Conservation (phyloP, 1,140 invertebrate species). For the Drosophila guanche region DNA sequence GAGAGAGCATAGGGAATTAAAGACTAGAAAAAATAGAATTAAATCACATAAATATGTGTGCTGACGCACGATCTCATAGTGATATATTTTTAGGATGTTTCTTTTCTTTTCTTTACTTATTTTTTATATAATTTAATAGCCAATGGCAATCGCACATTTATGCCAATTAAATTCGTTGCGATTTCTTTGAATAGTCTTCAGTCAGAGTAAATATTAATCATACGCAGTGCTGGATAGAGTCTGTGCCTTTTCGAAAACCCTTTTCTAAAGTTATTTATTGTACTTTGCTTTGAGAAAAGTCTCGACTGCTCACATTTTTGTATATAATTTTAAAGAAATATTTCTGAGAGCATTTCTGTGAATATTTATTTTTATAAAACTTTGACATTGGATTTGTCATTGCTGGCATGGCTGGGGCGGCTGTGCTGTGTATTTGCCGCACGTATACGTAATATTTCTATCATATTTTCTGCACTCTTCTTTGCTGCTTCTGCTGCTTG, state of each 20-base stretch:
- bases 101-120: background rate
- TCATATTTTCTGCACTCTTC: constrained; percentile 29
- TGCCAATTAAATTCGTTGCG: constrained; percentile 64
- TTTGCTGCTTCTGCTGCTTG: constrained; percentile 3
- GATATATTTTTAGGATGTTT: constrained; percentile 51
- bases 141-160: constrained; percentile 58
- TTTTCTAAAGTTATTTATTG: background rate
- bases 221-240: constrained; percentile 19
- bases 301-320: constrained; percentile 8
- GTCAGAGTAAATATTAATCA: constrained; percentile 36
- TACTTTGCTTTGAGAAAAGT: background rate
- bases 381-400: constrained; percentile 83
- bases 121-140: constrained; percentile 53
- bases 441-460: constrained; percentile 76
- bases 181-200: constrained; percentile 54
- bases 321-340: constrained; percentile 24
- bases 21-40: constrained; percentile 37
- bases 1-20: constrained; percentile 28
- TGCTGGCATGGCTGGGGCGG: constrained; percentile 45
- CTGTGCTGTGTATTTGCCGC: constrained; percentile 45
- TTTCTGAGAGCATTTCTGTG: constrained; percentile 39
- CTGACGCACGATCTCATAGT: constrained; percentile 64
- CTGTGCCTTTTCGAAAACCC: background rate
- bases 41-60: constrained; percentile 53
- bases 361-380: constrained; percentile 82